phyloP scores from a whole-genome alignment of 92 coral and sea anemone genomes.

The Pocillopora meandrina region DNA sequence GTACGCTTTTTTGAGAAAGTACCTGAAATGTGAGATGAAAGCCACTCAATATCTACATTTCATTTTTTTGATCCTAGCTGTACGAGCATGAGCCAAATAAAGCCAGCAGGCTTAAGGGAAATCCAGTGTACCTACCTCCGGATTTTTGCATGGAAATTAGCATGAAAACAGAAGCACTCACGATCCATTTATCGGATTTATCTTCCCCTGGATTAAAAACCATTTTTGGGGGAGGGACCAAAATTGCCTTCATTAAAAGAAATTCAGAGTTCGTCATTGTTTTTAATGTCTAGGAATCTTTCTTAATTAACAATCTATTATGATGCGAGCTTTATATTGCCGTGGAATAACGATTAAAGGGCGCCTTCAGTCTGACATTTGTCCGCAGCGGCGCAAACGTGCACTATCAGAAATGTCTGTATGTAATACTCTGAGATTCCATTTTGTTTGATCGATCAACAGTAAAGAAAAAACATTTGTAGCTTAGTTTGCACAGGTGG shows the following conservation, averaged over 20 bases:
- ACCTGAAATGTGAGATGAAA: no score
- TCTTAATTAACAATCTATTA: neutral
- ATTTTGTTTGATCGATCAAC: neutral
- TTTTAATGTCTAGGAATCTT: neutral
- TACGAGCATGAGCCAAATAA: no score
- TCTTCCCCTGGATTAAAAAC: neutral
- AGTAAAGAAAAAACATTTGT: neutral
- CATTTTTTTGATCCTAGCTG: no score
- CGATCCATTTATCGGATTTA: neutral
- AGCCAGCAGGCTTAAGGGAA: no score
- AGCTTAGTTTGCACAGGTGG: neutral
- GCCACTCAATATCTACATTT: no score
- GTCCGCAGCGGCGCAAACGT: neutral
- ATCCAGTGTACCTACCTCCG: no score
- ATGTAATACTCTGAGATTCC: neutral
- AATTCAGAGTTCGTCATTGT: constrained; percentile 9
- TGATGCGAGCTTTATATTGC: neutral
- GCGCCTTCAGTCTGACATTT: constrained; percentile 9
- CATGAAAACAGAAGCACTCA: no score
- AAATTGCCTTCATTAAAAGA: neutral
- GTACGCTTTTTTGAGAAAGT: no score
- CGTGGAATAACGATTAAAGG: neutral
- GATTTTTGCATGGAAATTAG: no score
- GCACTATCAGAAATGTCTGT: neutral
- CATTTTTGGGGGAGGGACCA: neutral